Conservation (phyloP, 2,797 vertebrate genomes). For the Falco naumanni region DNA sequence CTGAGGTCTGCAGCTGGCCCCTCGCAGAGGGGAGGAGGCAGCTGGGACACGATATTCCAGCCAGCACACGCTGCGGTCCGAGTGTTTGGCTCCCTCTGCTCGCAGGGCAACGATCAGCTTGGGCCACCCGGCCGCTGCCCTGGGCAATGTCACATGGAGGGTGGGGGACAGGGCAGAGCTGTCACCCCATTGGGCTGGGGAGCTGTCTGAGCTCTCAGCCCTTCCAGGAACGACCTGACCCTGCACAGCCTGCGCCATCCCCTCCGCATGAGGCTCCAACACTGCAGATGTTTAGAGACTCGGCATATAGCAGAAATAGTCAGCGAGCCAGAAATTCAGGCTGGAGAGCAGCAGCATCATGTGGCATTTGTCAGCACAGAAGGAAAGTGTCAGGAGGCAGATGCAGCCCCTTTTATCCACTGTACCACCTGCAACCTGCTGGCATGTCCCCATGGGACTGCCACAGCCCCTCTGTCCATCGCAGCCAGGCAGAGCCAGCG, state of each 20-base stretch:
- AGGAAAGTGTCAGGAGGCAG: neutral
- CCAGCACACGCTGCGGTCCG: neutral
- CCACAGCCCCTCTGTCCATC: neutral
- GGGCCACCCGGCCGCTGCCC: neutral
- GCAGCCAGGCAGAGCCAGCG: neutral
- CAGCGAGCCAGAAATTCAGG: neutral
- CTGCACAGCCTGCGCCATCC: rapidly evolving
- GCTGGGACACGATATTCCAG: neutral
- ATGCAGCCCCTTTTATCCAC: neutral
- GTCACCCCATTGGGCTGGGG: rapidly evolving
- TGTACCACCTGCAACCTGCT: neutral
- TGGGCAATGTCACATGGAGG: neutral
- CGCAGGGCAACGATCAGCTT: neutral
- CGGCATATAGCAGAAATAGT: neutral
- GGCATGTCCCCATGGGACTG: rapidly evolving
- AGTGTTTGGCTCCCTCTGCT: rapidly evolving
- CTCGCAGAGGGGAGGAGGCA: neutral
- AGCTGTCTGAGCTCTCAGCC: neutral
- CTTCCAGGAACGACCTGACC: neutral
- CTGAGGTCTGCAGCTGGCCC: neutral
- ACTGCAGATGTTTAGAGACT: neutral
- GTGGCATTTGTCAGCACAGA: neutral
- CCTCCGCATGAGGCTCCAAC: rapidly evolving
- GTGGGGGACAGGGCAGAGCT: neutral
- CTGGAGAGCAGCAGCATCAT: neutral